Percentiles rank a stretch among this genome's conserved stretches.
Evolutionary conservation across 1,140 invertebrate species (phyloP).

Genomic region (Drosophila takahashii): DNA sequence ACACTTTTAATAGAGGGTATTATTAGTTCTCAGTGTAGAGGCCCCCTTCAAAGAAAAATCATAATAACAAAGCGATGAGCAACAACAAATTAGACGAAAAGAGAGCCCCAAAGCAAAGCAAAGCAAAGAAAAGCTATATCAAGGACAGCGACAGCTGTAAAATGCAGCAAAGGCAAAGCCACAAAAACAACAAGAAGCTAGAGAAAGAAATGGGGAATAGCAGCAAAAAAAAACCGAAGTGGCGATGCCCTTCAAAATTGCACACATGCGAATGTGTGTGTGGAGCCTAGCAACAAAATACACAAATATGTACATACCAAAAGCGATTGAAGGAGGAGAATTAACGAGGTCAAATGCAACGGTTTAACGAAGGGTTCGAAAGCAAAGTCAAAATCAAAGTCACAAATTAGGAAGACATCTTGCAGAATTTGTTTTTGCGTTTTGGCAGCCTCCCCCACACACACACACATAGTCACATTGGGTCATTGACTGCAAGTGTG

Average conservation of each 20-base stretch:
- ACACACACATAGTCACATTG: conserved; percentile 20
- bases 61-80: conserved; percentile 74
- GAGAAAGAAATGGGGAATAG: conserved; percentile 21
- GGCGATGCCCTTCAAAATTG: conserved; percentile 48
- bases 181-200: conserved; percentile 55
- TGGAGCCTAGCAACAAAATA: conserved; percentile 40
- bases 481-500: conserved; percentile 54
- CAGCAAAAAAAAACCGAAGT: conserved; percentile 31
- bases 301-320: conserved; percentile 1
- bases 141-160: conserved; percentile 52
- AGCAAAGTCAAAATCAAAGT: conserved; percentile 25
- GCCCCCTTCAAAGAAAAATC: conserved; percentile 58
- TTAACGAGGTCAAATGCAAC: conserved; percentile 48
- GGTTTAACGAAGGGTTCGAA: conserved; percentile 24
- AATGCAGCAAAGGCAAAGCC: conserved; percentile 59
- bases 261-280: conserved; percentile 14
- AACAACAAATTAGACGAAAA: conserved; percentile 48
- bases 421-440: conserved; percentile 18
- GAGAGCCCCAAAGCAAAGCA: conserved; percentile 46
- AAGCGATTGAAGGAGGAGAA: conserved; percentile 24
- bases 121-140: conserved; percentile 75
- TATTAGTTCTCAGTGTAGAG: conserved; percentile 2
- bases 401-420: conserved; percentile 41
- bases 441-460: conserved; percentile 18
- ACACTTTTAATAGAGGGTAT: background rate